Evolutionary conservation across 1,140 invertebrate genomes (phyloP).

Genomic region (Aporrectodea caliginosa): DNA sequence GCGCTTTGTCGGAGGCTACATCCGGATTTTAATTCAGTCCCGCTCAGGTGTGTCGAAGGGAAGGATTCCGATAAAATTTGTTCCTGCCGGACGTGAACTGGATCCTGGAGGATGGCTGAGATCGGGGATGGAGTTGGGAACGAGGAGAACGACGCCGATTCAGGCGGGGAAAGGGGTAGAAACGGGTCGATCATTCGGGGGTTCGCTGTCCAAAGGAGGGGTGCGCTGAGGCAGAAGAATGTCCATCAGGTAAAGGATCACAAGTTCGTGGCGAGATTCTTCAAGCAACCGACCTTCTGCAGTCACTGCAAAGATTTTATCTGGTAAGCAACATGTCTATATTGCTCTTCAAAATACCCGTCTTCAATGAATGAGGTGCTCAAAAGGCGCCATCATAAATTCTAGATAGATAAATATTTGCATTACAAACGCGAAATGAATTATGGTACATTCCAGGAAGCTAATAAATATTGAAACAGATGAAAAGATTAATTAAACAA

Average conservation of each 20-base stretch:
- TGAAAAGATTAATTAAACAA: background rate
- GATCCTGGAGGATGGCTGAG: background rate
- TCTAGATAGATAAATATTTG: background rate
- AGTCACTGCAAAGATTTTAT: slow-evolving; percentile 99
- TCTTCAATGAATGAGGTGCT: background rate
- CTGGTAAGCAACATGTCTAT: slow-evolving; percentile 70
- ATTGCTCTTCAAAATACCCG: too few species aligned
- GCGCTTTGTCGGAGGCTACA: too few species aligned
- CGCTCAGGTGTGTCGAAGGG: too few species aligned
- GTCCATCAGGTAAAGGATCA: slow-evolving; percentile 89
- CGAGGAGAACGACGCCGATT: slow-evolving; percentile 5
- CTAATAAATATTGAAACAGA: background rate
- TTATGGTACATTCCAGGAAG: background rate
- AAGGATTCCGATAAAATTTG: too few species aligned
- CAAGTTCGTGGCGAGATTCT: slow-evolving; percentile 98
- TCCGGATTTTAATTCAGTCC: too few species aligned
- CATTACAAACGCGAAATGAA: background rate
- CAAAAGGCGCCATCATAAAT: background rate
- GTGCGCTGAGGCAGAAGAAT: slow-evolving; percentile 99
- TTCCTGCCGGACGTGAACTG: too few species aligned
- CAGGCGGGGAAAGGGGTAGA: background rate
- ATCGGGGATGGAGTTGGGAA: background rate
- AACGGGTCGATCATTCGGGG: slow-evolving; percentile 6
- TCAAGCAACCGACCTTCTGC: slow-evolving; percentile 99
- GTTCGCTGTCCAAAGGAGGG: slow-evolving; percentile 58